Evolutionary conservation across 37 sponge, comb jelly and placozoan genomes (phyloP).

Genomic region (Agelas oroides): DNA sequence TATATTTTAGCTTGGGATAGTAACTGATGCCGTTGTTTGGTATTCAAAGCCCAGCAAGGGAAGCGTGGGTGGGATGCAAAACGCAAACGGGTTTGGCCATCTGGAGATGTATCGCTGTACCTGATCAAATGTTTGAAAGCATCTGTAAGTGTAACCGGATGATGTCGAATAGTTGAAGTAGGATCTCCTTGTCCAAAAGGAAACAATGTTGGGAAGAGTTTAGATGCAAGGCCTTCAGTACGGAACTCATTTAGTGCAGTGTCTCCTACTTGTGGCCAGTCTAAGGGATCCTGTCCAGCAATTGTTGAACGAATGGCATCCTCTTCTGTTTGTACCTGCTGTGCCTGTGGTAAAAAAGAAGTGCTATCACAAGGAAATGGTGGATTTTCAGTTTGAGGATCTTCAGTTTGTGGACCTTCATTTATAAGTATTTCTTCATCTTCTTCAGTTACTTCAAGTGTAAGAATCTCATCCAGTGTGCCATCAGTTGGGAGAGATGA

Average conservation of each 20-base stretch:
- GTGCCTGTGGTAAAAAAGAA: conserved; percentile 9
- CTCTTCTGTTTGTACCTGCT: background rate
- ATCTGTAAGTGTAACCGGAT: background rate
- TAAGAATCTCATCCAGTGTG: background rate
- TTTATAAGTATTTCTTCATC: background rate
- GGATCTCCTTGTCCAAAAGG: conserved; percentile 29
- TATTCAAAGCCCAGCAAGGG: conserved; percentile 40
- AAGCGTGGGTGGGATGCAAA: conserved; percentile 33
- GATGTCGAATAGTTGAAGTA: background rate
- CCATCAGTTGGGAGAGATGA: background rate
- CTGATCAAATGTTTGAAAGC: conserved; percentile 16
- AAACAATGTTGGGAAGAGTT: conserved; percentile 34
- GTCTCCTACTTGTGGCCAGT: background rate
- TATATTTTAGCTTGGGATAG: conserved; percentile 28
- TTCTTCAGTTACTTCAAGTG: background rate
- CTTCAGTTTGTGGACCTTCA: background rate
- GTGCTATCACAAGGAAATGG: background rate
- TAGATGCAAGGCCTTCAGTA: conserved; percentile 17
- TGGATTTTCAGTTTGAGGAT: background rate
- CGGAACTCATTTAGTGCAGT: conserved; percentile 8
- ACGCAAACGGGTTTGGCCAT: background rate
- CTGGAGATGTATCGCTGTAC: conserved; percentile 11
- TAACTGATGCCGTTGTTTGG: conserved; percentile 16
- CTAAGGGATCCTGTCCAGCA: too few relatives aligned
- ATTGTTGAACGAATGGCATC: too few relatives aligned